Conservation (phyloP, 2,888 invertebrate genomes). For the Heliconius sara region DNA sequence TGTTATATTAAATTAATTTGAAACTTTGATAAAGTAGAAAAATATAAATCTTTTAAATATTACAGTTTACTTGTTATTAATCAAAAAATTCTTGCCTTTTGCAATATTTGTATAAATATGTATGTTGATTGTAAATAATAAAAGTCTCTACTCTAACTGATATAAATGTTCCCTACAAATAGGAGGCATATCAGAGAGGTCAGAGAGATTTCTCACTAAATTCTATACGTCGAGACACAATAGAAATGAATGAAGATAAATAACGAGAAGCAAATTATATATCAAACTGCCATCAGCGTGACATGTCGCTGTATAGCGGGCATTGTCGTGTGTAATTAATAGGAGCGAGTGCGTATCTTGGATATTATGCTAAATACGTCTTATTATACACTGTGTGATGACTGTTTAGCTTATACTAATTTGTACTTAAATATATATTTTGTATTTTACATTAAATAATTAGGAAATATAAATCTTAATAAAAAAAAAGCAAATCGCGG, state of each 20-base stretch:
- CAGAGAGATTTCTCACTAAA: neutral
- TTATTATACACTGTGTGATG: neutral
- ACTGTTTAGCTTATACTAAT: neutral
- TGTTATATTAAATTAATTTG: conserved; percentile 5
- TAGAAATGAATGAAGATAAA: conserved; percentile 1
- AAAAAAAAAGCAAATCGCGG: too few species aligned
- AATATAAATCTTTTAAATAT: neutral
- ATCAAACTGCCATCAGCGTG: conserved; percentile 24
- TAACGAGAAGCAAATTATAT: conserved; percentile 19
- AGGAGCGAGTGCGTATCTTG: conserved; percentile 17
- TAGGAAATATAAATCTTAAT: too few species aligned
- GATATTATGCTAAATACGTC: conserved; percentile 25
- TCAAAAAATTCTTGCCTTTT: too few species aligned
- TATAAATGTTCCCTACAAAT: too few species aligned
- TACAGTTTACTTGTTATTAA: too few species aligned
- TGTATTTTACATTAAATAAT: neutral
- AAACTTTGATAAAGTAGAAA: neutral
- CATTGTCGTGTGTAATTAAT: conserved; percentile 26
- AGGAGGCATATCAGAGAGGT: too few species aligned
- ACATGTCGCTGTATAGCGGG: conserved; percentile 16
- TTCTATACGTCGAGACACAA: neutral
- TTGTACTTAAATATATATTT: neutral
- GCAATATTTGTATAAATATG: too few species aligned
- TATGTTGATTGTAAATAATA: too few species aligned
- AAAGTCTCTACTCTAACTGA: too few species aligned